Evolutionary conservation across 2,888 invertebrate genomes (phyloP).

Genomic region (Ariolimax columbianus): DNA sequence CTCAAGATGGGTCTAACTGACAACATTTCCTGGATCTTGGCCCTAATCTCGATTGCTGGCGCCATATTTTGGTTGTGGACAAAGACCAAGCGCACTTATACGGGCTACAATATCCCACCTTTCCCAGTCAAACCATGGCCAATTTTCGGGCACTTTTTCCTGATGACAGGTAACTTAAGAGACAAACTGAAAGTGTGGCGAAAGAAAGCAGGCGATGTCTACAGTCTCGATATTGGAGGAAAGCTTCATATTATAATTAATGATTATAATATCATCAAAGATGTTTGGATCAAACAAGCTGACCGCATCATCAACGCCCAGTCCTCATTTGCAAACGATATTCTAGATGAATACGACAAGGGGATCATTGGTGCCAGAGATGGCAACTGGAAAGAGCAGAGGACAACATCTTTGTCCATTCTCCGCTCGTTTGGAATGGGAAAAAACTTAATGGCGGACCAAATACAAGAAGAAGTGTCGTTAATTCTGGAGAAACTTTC

Average conservation of each 20-base stretch:
- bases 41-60: no score
- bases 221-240: constrained; percentile 15
- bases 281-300: constrained; percentile 5
- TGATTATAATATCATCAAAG: constrained; percentile 5
- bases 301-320: background rate
- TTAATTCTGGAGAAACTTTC: background rate
- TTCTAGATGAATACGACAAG: background rate
- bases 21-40: background rate
- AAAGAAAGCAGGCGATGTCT: constrained; percentile 21
- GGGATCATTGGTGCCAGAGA: constrained; percentile 29
- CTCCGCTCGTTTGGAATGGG: constrained; percentile 13
- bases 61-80: background rate
- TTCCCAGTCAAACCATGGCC: constrained; percentile 8
- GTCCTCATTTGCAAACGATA: background rate
- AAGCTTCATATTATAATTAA: background rate
- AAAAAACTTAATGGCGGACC: background rate
- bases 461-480: constrained; percentile 30
- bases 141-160: constrained; percentile 3
- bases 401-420: constrained; percentile 1
- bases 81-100: background rate
- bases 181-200: constrained; percentile 5
- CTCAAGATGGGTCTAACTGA: background rate
- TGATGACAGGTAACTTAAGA: background rate
- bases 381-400: background rate
- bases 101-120: constrained; percentile 2